Percentiles rank a stretch among this genome's conserved stretches.
Evolutionary conservation across 2,113 vertebrate genomes (phyloP).

Genomic region (Hyaena hyaena): DNA sequence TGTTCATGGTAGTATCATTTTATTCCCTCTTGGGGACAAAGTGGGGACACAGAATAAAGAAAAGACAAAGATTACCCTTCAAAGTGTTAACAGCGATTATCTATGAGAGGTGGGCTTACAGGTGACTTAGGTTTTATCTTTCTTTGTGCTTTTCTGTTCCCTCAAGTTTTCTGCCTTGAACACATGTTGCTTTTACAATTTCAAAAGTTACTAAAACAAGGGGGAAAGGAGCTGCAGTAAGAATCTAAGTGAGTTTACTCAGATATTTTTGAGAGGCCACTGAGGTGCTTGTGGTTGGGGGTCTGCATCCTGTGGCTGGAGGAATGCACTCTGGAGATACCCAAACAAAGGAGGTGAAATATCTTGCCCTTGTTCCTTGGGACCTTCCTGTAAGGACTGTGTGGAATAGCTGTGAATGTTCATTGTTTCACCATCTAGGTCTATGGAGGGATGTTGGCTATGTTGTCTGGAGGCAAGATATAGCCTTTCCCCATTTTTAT

Average conservation of each 20-base stretch:
- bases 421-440: neutral
- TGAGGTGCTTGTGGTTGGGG: neutral
- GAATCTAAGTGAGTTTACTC: neutral
- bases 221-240: neutral
- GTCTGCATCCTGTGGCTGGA: neutral
- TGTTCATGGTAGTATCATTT: neutral
- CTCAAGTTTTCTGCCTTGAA: conserved; percentile 42
- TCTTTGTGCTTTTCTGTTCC: neutral
- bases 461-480: neutral
- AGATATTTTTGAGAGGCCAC: neutral
- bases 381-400: neutral
- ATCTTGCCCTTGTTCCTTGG: neutral
- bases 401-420: neutral
- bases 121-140: neutral
- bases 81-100: neutral
- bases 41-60: neutral
- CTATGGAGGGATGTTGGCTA: neutral
- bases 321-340: neutral
- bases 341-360: neutral
- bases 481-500: neutral
- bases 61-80: neutral
- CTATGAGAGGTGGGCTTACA: neutral
- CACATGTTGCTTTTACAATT: conserved; percentile 23
- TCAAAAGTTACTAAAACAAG: conserved; percentile 29
- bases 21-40: neutral